Conservation (phyloP, 2,888 invertebrate species). For the Rhagonycha fulva region DNA sequence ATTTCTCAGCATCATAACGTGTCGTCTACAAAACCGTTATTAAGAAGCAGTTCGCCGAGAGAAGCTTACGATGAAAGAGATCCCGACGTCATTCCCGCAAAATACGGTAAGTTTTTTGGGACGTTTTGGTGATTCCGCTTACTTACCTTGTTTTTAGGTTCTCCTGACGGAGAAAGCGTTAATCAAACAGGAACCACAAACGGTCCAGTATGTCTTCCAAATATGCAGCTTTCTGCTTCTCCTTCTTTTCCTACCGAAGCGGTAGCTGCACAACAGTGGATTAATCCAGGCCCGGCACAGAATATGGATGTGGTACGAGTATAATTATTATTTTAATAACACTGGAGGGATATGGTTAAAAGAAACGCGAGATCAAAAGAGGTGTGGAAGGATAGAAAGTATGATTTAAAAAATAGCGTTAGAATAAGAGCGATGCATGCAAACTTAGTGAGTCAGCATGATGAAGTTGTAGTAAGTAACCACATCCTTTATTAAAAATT, state of each 20-base stretch:
- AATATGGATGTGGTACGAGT: conserved; percentile 37
- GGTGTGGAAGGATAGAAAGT: background rate
- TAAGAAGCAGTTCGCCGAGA: conserved; percentile 51
- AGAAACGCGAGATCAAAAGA: background rate
- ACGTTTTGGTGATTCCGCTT: background rate
- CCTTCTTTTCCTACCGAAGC: conserved; percentile 44
- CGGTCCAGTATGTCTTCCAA: conserved; percentile 43
- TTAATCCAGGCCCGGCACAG: conserved; percentile 56
- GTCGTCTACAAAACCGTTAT: conserved; percentile 51
- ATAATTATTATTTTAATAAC: background rate
- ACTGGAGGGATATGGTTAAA: background rate
- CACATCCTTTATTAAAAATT: background rate
- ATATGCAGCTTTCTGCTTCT: conserved; percentile 42
- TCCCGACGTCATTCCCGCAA: conserved; percentile 76
- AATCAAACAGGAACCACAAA: conserved; percentile 45
- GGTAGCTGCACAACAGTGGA: conserved; percentile 54
- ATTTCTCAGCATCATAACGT: conserved; percentile 44
- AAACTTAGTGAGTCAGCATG: background rate
- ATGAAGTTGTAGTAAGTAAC: background rate
- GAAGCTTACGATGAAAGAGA: conserved; percentile 63
- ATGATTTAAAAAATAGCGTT: background rate
- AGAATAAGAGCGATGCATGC: background rate
- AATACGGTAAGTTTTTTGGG: conserved; percentile 63
- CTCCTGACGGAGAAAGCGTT: conserved; percentile 49
- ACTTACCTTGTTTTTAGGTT: conserved; percentile 39